These are phyloP conservation scores for Paradisaea rubra DNA, from an alignment of 2,113 vertebrate genomes.

Conservation along the genomic window DNA sequence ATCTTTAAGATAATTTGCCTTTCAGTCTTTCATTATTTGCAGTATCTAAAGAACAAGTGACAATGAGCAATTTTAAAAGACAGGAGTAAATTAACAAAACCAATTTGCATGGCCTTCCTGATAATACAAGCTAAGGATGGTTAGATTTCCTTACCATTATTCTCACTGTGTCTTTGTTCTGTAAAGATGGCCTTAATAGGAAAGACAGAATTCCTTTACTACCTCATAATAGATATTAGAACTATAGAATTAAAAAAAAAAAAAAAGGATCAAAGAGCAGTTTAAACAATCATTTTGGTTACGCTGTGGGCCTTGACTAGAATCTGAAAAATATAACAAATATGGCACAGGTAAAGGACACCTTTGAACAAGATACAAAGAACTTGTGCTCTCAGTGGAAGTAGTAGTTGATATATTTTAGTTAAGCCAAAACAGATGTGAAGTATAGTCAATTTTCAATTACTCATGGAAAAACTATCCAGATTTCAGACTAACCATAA, in stretches of 20 bases:
- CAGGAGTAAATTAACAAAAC: neutral
- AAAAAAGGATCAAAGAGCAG: neutral
- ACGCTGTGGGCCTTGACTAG: accelerated
- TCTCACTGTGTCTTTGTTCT: neutral
- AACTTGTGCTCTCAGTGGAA: neutral
- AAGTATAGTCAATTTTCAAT: neutral
- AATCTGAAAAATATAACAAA: neutral
- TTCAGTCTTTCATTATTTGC: neutral
- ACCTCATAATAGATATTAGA: neutral
- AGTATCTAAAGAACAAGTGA: neutral
- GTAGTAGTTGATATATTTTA: neutral
- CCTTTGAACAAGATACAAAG: neutral
- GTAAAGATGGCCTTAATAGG: neutral
- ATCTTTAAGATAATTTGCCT: neutral
- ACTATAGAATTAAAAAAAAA: neutral
- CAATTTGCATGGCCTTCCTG: neutral
- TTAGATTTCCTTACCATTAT: neutral
- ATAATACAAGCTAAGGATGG: neutral
- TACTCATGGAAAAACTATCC: neutral
- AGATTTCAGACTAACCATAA: neutral
- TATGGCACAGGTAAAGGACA: neutral
- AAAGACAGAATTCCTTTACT: neutral
- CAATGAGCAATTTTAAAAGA: neutral
- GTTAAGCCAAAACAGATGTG: neutral
- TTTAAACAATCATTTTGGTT: neutral